phyloP scores from a whole-genome alignment of 2,888 invertebrate species.

The Papilio elwesi region DNA sequence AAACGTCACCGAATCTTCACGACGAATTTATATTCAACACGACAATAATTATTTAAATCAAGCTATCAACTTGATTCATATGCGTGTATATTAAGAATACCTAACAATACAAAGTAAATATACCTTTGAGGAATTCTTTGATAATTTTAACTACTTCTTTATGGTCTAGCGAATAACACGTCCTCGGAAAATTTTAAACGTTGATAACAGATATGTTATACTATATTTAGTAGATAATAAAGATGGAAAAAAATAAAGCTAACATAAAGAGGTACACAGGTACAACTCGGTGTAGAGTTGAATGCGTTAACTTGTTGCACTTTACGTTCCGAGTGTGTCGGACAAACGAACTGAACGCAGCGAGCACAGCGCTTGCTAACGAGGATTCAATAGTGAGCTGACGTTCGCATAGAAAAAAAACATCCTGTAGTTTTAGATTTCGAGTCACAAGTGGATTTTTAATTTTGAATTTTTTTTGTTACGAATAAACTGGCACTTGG shows the following conservation, averaged over 20 bases:
- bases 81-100: no score
- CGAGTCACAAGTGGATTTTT: no score
- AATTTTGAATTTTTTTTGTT: no score
- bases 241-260: background rate
- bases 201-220: background rate
- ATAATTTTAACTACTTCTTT: no score
- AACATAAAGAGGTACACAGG: constrained; percentile 1
- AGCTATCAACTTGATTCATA: no score
- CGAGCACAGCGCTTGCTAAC: constrained; percentile 27
- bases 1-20: no score
- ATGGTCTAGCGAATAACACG: no score
- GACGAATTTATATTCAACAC: no score
- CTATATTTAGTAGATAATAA: background rate
- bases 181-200: background rate
- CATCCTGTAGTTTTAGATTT: background rate
- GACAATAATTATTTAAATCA: no score
- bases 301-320: constrained; percentile 30
- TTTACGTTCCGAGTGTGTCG: constrained; percentile 16
- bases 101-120: no score
- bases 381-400: constrained; percentile 13
- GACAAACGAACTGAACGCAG: constrained; percentile 22
- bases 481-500: no score
- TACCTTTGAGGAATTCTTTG: no score
- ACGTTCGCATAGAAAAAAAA: constrained; percentile 17
- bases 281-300: background rate